phyloP scores from a whole-genome alignment of 92 coral and sea anemone species.

The Parazoanthus darwini region DNA sequence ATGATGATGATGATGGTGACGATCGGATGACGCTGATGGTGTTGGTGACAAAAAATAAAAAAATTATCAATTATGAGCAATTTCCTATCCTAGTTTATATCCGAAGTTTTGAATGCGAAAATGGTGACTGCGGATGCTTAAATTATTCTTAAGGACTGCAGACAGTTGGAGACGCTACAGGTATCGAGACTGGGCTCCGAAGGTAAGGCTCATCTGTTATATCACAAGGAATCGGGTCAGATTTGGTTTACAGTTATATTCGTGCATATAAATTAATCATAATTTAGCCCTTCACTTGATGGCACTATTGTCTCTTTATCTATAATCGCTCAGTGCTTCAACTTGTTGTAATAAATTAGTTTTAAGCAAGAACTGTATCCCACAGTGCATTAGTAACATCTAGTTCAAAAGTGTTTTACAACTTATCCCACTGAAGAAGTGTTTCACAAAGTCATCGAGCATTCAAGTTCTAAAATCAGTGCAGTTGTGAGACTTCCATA shows the following conservation, averaged over 20 bases:
- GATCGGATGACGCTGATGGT: not conserved
- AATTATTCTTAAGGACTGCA: not conserved
- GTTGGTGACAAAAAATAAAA: not conserved
- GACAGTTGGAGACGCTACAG: conserved; percentile 3
- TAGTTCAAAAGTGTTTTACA: too few relatives aligned
- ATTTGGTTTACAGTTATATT: too few relatives aligned
- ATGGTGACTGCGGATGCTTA: not conserved
- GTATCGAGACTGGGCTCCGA: conserved; percentile 20
- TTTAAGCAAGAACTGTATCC: not conserved
- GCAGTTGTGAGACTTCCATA: too few relatives aligned
- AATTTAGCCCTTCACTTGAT: not conserved
- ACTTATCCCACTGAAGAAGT: too few relatives aligned
- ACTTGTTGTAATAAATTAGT: not conserved
- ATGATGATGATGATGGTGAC: not conserved
- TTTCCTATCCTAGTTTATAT: too few relatives aligned
- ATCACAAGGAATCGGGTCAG: not conserved
- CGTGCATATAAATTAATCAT: too few relatives aligned
- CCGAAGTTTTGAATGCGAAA: not conserved
- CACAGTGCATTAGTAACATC: too few relatives aligned
- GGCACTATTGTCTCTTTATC: not conserved
- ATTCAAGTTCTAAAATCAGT: too few relatives aligned
- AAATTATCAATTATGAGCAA: not conserved
- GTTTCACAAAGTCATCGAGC: too few relatives aligned
- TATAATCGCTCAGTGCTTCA: not conserved
- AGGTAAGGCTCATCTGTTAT: not conserved